These are phyloP conservation scores for Puffinus mauretanicus DNA, from an alignment of 2,113 vertebrate genomes.

Conservation along the genomic window DNA sequence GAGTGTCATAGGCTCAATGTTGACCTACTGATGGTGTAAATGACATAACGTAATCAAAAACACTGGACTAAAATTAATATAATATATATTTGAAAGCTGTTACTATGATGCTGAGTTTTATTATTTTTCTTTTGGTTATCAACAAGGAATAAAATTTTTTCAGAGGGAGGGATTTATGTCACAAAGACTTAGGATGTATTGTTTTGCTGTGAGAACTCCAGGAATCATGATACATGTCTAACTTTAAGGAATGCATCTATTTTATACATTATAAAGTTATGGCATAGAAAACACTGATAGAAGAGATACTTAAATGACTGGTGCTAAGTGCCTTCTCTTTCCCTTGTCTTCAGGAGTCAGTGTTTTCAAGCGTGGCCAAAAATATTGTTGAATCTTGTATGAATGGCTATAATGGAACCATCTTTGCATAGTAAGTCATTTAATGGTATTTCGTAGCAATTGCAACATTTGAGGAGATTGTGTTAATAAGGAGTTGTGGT, in stretches of 20 bases:
- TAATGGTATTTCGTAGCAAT: neutral
- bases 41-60: neutral
- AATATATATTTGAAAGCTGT: neutral
- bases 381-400: conserved; percentile 94
- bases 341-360: conserved; percentile 80
- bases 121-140: neutral
- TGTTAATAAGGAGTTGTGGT: neutral
- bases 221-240: neutral
- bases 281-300: neutral
- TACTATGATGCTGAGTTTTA: neutral
- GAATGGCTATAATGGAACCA: conserved; percentile 96
- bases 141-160: neutral
- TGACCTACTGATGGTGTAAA: neutral
- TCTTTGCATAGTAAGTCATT: conserved; percentile 96
- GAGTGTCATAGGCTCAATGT: neutral
- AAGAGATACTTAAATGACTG: neutral
- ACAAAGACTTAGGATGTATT: neutral
- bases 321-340: neutral
- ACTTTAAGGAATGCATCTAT: neutral
- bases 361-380: conserved; percentile 91
- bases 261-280: neutral
- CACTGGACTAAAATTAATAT: neutral
- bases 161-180: neutral
- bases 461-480: neutral
- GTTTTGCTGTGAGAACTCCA: neutral